Percentiles rank a stretch among this genome's conserved stretches.
Evolutionary conservation across 2,113 vertebrate species (phyloP).

Genomic region (Ciconia boyciana): DNA sequence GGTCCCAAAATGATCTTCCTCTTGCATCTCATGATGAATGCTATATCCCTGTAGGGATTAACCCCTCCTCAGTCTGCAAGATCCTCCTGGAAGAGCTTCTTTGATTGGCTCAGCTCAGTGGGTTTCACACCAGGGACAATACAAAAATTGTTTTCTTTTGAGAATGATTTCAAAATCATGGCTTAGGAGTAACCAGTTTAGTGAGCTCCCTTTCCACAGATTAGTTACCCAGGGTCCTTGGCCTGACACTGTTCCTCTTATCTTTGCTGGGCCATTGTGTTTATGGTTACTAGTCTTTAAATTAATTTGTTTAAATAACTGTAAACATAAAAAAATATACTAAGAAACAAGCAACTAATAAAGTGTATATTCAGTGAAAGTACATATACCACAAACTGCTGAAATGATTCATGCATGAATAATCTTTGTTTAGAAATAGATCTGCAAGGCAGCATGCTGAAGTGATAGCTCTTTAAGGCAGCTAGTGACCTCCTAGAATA

Average conservation of each 20-base stretch:
- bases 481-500: not conserved
- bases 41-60: not conserved
- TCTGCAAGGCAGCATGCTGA: not conserved
- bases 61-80: not conserved
- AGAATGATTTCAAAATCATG: not conserved
- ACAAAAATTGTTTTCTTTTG: not conserved
- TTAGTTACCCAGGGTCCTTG: not conserved
- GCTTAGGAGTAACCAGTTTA: not conserved
- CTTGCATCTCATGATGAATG: not conserved
- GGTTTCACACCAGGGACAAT: not conserved
- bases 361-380: not conserved
- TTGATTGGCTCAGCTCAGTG: not conserved
- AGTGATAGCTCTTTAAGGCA: not conserved
- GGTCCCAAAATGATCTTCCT: not conserved
- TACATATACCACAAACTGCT: not conserved
- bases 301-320: not conserved
- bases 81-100: not conserved
- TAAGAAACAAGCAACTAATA: not conserved
- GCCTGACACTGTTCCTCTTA: not conserved
- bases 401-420: not conserved
- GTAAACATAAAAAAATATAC: not conserved
- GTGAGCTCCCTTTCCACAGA: not conserved
- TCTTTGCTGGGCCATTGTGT: not conserved
- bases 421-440: not conserved
- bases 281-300: not conserved